phyloP scores from a whole-genome alignment of 2,888 invertebrate genomes.

The Morpho achilles region DNA sequence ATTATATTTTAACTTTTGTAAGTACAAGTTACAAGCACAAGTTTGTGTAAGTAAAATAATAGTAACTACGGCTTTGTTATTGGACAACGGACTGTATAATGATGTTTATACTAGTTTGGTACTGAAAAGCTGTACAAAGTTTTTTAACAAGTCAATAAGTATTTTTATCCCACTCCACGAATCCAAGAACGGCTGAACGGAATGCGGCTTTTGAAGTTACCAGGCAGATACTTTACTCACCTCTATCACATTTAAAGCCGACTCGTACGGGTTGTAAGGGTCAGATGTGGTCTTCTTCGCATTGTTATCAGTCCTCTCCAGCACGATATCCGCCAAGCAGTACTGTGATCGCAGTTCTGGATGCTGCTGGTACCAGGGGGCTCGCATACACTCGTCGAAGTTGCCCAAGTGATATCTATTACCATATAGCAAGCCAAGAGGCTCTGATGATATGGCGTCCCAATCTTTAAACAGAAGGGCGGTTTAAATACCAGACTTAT shows the following conservation, averaged over 20 bases:
- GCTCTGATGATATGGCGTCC: slow-evolving; percentile 80
- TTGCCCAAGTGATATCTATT: slow-evolving; percentile 80
- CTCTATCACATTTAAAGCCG: slow-evolving; percentile 65
- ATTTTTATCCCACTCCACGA: too few species aligned
- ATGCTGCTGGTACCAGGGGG: slow-evolving; percentile 50
- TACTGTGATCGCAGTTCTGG: slow-evolving; percentile 62
- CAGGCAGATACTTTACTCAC: slow-evolving; percentile 37
- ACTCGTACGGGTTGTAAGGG: slow-evolving; percentile 56
- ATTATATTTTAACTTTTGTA: too few species aligned
- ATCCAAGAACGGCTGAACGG: too few species aligned
- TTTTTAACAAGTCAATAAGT: too few species aligned
- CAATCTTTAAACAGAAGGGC: slow-evolving; percentile 68
- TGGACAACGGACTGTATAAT: too few species aligned
- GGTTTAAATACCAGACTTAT: too few species aligned
- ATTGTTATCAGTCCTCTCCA: slow-evolving; percentile 51
- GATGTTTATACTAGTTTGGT: too few species aligned
- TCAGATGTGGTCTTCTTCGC: slow-evolving; percentile 38
- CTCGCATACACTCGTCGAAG: slow-evolving; percentile 78
- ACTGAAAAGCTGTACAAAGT: too few species aligned
- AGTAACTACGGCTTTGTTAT: too few species aligned
- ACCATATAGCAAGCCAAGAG: slow-evolving; percentile 76
- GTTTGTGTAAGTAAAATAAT: too few species aligned
- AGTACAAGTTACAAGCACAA: too few species aligned
- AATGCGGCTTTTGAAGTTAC: too few species aligned
- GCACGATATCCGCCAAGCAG: slow-evolving; percentile 67